Conservation (phyloP, 2,888 invertebrate species). For the Cephus nigrinus region DNA sequence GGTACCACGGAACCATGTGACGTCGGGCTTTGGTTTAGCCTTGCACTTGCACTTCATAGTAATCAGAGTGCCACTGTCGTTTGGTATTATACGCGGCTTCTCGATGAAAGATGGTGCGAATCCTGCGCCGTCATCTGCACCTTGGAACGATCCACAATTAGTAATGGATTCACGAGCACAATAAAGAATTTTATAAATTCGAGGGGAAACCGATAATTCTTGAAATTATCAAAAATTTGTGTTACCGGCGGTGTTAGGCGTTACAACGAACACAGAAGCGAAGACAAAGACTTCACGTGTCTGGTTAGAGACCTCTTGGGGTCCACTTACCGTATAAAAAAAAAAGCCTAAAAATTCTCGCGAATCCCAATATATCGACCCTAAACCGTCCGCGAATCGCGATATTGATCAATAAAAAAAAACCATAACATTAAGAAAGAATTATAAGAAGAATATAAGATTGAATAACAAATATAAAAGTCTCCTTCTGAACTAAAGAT, state of each 20-base stretch:
- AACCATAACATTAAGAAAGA: background rate
- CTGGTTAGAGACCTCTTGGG: background rate
- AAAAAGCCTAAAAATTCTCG: background rate
- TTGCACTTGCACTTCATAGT: slow-evolving; percentile 97
- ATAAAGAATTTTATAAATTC: slow-evolving; percentile 10
- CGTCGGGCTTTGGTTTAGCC: slow-evolving; percentile 93
- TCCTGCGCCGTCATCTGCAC: slow-evolving; percentile 91
- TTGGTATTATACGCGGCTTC: slow-evolving; percentile 99
- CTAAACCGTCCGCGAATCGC: background rate
- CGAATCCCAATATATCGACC: background rate
- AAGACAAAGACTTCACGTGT: background rate
- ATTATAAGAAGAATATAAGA: slow-evolving; percentile 11
- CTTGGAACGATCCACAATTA: slow-evolving; percentile 69
- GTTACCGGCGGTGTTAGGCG: background rate
- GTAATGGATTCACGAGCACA: slow-evolving; percentile 25
- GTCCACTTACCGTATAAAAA: background rate
- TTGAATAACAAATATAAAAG: slow-evolving; percentile 15
- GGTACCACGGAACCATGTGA: slow-evolving; percentile 95
- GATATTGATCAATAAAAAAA: background rate
- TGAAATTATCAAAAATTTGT: slow-evolving; percentile 6
- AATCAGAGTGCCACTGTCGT: slow-evolving; percentile 95
- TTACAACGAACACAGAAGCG: background rate
- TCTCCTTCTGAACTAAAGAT: slow-evolving; percentile 20
- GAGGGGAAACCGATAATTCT: slow-evolving; percentile 5
- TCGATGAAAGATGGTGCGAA: slow-evolving; percentile 97